Conservation (phyloP, 1,140 invertebrate genomes). For the Pogonomyrmex barbatus region DNA sequence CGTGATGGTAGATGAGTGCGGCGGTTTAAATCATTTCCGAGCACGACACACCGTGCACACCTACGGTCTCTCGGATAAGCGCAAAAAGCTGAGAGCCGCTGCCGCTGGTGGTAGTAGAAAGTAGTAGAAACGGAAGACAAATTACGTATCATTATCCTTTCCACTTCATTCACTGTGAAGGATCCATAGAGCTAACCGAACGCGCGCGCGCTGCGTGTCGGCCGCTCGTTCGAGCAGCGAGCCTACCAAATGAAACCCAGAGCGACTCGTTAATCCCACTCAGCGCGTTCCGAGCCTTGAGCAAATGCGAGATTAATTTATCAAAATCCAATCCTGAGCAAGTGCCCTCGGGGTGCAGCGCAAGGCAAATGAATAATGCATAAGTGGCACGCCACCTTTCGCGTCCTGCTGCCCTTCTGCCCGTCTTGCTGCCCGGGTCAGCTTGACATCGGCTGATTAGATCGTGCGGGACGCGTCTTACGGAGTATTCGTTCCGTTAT, state of each 20-base stretch:
- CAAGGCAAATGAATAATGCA: slow-evolving; percentile 84
- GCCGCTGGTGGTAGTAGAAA: slow-evolving; percentile 55
- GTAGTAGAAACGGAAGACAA: slow-evolving; percentile 62
- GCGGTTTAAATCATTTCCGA: slow-evolving; percentile 48
- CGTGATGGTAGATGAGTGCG: slow-evolving; percentile 17
- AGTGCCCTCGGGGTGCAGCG: slow-evolving; percentile 69
- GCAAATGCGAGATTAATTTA: slow-evolving; percentile 86
- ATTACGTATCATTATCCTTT: slow-evolving; percentile 63
- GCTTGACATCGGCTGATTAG: slow-evolving; percentile 72
- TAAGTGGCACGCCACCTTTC: slow-evolving; percentile 73
- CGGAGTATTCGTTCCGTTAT: slow-evolving; percentile 47
- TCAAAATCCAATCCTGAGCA: slow-evolving; percentile 84
- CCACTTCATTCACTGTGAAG: slow-evolving; percentile 57
- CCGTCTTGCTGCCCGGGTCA: slow-evolving; percentile 46
- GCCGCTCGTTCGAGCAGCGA: slow-evolving; percentile 20
- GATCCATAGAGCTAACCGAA: slow-evolving; percentile 51
- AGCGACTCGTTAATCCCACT: slow-evolving; percentile 81
- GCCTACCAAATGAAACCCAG: slow-evolving; percentile 56
- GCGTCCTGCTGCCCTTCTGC: slow-evolving; percentile 29
- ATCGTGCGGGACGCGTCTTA: slow-evolving; percentile 65
- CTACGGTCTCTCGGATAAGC: slow-evolving; percentile 1
- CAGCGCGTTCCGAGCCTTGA: slow-evolving; percentile 77
- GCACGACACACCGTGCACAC: neutral
- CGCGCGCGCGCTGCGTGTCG: slow-evolving; percentile 37
- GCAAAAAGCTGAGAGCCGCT: slow-evolving; percentile 50